Evolutionary conservation across 2,113 vertebrate genomes (phyloP).

Genomic region (Spermophilus dauricus): DNA sequence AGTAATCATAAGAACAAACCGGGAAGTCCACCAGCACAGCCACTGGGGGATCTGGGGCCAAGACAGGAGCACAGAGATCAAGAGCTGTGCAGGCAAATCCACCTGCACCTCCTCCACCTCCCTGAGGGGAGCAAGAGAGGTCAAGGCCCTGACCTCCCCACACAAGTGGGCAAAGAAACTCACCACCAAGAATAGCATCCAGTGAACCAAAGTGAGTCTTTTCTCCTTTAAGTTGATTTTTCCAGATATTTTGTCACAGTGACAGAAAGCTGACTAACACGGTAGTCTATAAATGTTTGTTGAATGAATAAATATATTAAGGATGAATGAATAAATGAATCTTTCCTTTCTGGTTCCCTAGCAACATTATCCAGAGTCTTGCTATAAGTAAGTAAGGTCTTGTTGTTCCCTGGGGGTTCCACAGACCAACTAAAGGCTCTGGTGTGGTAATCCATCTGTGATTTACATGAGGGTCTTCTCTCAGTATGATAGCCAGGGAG

Average conservation of each 20-base stretch:
- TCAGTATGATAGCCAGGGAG: too few species aligned
- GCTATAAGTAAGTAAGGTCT: background rate
- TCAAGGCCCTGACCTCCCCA: background rate
- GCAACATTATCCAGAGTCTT: background rate
- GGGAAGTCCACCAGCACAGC: too few species aligned
- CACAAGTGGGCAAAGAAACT: conserved; percentile 66
- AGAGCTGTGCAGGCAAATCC: too few species aligned
- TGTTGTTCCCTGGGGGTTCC: background rate
- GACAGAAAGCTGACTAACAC: background rate
- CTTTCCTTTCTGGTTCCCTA: background rate
- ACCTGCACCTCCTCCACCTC: too few species aligned
- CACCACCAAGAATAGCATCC: conserved; percentile 95
- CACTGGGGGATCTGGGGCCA: too few species aligned
- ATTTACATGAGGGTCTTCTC: too few species aligned
- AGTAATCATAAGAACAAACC: background rate
- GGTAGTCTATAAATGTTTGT: background rate
- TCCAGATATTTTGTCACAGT: background rate
- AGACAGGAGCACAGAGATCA: too few species aligned
- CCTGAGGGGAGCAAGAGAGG: too few species aligned
- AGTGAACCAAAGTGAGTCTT: background rate
- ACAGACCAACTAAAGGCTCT: background rate
- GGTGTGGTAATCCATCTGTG: background rate
- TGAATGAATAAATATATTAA: conserved; percentile 36
- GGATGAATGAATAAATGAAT: background rate
- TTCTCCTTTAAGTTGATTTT: background rate